These are phyloP conservation scores for Phalacrocorax carbo DNA, from an alignment of 2,113 vertebrate genomes.

Conservation along the genomic window DNA sequence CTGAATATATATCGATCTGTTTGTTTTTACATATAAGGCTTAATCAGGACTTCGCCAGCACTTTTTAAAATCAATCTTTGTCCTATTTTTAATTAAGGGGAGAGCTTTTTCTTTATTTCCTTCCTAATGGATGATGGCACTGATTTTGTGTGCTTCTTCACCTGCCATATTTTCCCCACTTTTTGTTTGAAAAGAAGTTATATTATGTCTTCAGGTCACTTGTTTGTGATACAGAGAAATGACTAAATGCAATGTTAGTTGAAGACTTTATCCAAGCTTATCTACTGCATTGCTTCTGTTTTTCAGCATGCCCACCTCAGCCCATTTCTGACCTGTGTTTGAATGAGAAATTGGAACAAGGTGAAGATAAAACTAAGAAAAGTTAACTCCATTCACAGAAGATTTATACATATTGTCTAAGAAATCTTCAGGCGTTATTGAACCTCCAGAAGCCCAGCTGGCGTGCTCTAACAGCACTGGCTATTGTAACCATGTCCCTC, in stretches of 20 bases:
- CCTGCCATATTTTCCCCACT: neutral
- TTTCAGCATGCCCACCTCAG: neutral
- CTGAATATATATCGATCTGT: neutral
- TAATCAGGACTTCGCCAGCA: neutral
- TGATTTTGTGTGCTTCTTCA: neutral
- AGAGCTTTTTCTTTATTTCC: neutral
- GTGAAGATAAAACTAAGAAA: neutral
- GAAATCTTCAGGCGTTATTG: accelerated
- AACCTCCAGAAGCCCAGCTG: neutral
- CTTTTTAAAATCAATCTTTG: neutral
- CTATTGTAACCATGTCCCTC: accelerated
- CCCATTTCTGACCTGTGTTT: neutral
- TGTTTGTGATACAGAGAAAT: neutral
- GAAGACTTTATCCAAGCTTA: neutral
- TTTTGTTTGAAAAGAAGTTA: neutral
- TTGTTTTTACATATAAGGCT: neutral
- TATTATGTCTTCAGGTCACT: neutral
- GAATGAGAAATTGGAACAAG: neutral
- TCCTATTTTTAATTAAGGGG: neutral
- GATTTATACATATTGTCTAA: neutral
- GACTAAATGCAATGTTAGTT: neutral
- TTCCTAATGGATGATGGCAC: neutral
- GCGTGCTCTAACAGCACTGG: neutral
- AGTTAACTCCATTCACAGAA: neutral
- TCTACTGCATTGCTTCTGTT: neutral